Percentiles rank a stretch among this genome's conserved stretches.
These are phyloP conservation scores for Diaphora mendica DNA, from an alignment of 2,888 invertebrate genomes.

Conservation along the genomic window DNA sequence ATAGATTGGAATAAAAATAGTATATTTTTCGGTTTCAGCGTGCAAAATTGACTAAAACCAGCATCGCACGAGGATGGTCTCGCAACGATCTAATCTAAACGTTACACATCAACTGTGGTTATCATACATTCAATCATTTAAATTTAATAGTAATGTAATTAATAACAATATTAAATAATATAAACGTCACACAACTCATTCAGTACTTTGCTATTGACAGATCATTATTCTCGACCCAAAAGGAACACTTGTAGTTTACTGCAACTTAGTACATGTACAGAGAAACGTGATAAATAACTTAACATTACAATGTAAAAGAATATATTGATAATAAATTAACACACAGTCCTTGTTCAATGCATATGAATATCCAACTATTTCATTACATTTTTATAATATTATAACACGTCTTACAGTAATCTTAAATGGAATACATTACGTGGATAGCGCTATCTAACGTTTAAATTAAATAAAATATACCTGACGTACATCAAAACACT, in stretches of 20 bases:
- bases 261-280: conserved; percentile 60
- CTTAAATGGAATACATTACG: conserved; percentile 83
- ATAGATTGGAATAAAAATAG: conserved; percentile 84
- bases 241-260: conserved; percentile 67
- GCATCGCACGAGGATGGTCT: conserved; percentile 70
- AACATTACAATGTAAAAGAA: conserved; percentile 71
- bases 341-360: conserved; percentile 83
- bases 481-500: conserved; percentile 70
- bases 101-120: conserved; percentile 63
- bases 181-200: conserved; percentile 71
- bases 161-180: conserved; percentile 64
- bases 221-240: conserved; percentile 69
- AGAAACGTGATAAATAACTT: conserved; percentile 83
- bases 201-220: conserved; percentile 69
- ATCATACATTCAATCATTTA: conserved; percentile 66
- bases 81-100: conserved; percentile 71
- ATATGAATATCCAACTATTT: conserved; percentile 77
- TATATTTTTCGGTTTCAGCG: conserved; percentile 74
- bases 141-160: conserved; percentile 62
- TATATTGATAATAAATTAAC: conserved; percentile 83
- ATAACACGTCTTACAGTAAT: conserved; percentile 77
- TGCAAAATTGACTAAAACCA: conserved; percentile 83
- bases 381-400: conserved; percentile 70
- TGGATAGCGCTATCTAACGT: conserved; percentile 75
- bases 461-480: conserved; percentile 69